A percentile compares a stretch with the other conserved stretches of the same genome.
phyloP scores from a whole-genome alignment of 35 echinoderm and acorn worm genomes.

The Ptychodera flava region DNA sequence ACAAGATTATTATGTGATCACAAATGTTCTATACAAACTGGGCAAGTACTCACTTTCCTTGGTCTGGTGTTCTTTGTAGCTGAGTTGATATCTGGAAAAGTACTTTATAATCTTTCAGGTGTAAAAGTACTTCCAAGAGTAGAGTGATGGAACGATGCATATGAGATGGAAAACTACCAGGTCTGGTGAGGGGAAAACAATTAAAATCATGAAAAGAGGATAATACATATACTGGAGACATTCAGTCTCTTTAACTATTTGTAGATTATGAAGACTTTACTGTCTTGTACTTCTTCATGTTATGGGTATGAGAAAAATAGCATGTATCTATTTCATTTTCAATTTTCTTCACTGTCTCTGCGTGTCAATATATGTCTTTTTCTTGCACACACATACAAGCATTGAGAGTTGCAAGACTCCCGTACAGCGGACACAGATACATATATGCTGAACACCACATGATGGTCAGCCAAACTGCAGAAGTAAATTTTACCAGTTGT shows the following conservation, averaged over 20 bases:
- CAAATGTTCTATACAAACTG: no score
- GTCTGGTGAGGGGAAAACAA: constrained; percentile 30
- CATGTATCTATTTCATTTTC: background rate
- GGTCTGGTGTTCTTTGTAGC: constrained; percentile 77
- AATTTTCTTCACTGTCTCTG: background rate
- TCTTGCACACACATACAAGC: background rate
- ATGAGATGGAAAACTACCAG: constrained; percentile 96
- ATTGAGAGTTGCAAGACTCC: no score
- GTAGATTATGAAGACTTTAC: background rate
- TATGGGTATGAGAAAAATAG: no score
- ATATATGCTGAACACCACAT: no score
- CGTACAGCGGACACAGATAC: no score
- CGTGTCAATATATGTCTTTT: background rate
- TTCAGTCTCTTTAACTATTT: background rate
- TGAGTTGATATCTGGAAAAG: constrained; percentile 72
- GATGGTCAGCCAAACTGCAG: no score
- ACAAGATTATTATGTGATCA: no score
- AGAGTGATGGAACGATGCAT: constrained; percentile 92
- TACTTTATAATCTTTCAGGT: constrained; percentile 68
- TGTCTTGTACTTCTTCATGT: background rate
- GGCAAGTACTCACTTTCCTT: constrained; percentile 93
- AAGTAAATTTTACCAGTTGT: no score
- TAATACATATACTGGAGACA: background rate
- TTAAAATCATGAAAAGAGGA: background rate
- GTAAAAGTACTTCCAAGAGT: constrained; percentile 58